Evolutionary conservation across 53 echinoderm and acorn worm species (phyloP).

Genomic region (Glandiceps talaboti): DNA sequence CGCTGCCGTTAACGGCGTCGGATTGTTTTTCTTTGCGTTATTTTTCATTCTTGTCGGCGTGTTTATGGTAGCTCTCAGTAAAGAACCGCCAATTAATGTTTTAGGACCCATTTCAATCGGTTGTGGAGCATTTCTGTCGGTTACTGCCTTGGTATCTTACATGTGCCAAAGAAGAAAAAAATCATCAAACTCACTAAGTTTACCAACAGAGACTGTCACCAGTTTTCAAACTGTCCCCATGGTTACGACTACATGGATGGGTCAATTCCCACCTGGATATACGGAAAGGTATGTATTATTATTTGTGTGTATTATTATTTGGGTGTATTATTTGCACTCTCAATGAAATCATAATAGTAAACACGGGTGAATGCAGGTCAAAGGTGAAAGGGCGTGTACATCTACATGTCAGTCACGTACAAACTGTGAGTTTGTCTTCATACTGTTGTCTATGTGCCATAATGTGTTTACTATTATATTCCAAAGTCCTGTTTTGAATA

Average conservation of each 20-base stretch:
- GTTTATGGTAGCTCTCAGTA: neutral
- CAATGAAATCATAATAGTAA: too few species aligned
- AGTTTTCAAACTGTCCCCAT: neutral
- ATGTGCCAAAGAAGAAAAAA: neutral
- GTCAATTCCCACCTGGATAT: neutral
- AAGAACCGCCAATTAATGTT: neutral
- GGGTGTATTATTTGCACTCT: too few species aligned
- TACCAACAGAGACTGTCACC: neutral
- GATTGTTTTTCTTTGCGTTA: neutral
- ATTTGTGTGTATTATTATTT: too few species aligned
- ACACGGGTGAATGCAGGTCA: too few species aligned
- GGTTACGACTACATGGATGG: neutral
- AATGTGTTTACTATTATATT: too few species aligned
- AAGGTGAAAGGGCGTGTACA: too few species aligned
- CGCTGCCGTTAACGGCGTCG: neutral
- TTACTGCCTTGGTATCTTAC: neutral
- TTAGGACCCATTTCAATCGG: neutral
- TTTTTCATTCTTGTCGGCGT: neutral
- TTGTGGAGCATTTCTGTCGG: neutral
- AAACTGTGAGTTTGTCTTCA: too few species aligned
- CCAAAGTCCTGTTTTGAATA: too few species aligned
- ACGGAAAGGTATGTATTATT: neutral
- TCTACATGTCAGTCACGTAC: too few species aligned
- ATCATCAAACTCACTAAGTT: neutral
- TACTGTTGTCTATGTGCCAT: too few species aligned